Percentiles rank a stretch among this genome's conserved stretches.
Evolutionary conservation across 1,140 invertebrate species (phyloP).

Genomic region (Anoplolepis gracilipes): DNA sequence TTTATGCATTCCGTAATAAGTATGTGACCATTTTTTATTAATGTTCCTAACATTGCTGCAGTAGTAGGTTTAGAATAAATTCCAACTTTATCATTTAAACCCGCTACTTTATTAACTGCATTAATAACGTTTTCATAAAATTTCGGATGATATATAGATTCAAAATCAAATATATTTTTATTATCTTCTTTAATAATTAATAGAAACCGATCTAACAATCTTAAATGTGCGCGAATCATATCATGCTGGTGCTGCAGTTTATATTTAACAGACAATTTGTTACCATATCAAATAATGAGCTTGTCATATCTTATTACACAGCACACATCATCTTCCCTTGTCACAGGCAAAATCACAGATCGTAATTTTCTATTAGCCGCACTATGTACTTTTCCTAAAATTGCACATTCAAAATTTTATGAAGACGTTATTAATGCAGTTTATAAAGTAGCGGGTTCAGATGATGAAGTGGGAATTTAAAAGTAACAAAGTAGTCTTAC

Average conservation of each 20-base stretch:
- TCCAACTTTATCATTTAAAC: not conserved
- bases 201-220: not conserved
- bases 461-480: not conserved
- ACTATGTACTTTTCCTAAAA: slow-evolving; percentile 6
- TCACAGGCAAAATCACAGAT: not conserved
- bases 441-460: slow-evolving; percentile 9
- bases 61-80: slow-evolving; percentile 17
- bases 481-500: too few species aligned
- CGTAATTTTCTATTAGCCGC: not conserved
- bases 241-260: not conserved
- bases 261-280: slow-evolving; percentile 11
- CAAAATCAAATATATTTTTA: slow-evolving; percentile 16
- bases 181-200: not conserved
- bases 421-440: slow-evolving; percentile 5
- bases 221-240: slow-evolving; percentile 4
- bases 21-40: slow-evolving; percentile 26
- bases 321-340: not conserved
- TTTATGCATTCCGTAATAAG: slow-evolving; percentile 24
- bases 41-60: not conserved
- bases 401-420: slow-evolving; percentile 20
- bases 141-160: slow-evolving; percentile 18
- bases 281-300: slow-evolving; percentile 25
- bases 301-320: slow-evolving; percentile 7
- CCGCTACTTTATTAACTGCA: not conserved
- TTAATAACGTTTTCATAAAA: slow-evolving; percentile 21